A percentile compares a stretch with the other conserved stretches of the same genome.
These are phyloP conservation scores for Cosmorhoe ocellata DNA, from an alignment of 2,888 invertebrate species.

Conservation along the genomic window DNA sequence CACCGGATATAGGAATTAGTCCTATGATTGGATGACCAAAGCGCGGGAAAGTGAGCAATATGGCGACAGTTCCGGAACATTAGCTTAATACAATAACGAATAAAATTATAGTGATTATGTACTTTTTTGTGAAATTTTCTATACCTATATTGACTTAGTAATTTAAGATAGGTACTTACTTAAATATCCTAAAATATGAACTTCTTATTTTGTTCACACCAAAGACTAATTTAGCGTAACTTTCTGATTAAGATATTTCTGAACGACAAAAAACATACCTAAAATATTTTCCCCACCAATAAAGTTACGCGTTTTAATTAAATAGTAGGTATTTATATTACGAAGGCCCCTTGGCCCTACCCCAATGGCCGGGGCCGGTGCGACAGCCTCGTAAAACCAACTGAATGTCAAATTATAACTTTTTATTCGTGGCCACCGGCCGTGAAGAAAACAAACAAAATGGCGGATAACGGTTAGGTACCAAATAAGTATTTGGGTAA, in stretches of 20 bases:
- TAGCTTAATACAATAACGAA: no score
- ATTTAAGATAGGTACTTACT: no score
- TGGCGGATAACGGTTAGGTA: slow-evolving; percentile 49
- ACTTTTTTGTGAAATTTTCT: no score
- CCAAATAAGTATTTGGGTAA: no score
- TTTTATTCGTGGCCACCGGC: slow-evolving; percentile 52
- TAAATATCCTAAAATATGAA: no score
- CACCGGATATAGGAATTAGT: slow-evolving; percentile 61
- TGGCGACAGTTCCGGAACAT: slow-evolving; percentile 62
- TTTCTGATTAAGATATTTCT: no score
- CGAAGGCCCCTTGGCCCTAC: slow-evolving; percentile 30
- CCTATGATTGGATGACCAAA: slow-evolving; percentile 58
- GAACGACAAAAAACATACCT: no score
- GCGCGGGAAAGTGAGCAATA: slow-evolving; percentile 68
- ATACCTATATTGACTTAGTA: no score
- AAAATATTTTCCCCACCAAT: not conserved
- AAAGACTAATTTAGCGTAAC: no score
- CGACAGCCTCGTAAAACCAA: slow-evolving; percentile 43
- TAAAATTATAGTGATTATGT: no score
- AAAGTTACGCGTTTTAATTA: slow-evolving; percentile 21
- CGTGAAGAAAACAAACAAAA: slow-evolving; percentile 68
- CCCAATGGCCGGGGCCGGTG: slow-evolving; percentile 42
- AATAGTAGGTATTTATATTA: slow-evolving; percentile 10
- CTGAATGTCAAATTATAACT: slow-evolving; percentile 66
- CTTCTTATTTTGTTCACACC: no score